A percentile compares a stretch with the other conserved stretches of the same genome.
Evolutionary conservation across 2,888 invertebrate genomes (phyloP).

Genomic region (Mycalesis mineus): DNA sequence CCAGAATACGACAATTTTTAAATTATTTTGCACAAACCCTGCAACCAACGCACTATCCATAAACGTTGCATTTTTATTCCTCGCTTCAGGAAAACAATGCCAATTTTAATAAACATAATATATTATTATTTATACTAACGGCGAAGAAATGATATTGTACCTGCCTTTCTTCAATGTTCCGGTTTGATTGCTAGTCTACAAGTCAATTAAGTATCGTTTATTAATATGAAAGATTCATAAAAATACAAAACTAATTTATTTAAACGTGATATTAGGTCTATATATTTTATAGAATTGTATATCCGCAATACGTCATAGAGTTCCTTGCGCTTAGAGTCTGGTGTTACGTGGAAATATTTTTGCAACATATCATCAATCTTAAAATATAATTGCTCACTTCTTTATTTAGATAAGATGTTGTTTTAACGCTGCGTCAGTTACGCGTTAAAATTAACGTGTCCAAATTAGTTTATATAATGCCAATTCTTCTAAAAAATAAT

Average conservation of each 20-base stretch:
- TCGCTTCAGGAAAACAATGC: slow-evolving; percentile 75
- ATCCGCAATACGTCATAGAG: not conserved
- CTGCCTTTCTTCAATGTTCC: slow-evolving; percentile 17
- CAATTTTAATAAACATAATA: slow-evolving; percentile 59
- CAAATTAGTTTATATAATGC: no score
- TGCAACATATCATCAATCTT: not conserved
- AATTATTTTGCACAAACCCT: slow-evolving; percentile 68
- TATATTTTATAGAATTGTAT: not conserved
- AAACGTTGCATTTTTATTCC: slow-evolving; percentile 59
- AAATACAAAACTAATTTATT: not conserved
- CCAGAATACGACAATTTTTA: slow-evolving; percentile 60
- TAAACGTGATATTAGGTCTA: not conserved
- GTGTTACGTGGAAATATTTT: not conserved
- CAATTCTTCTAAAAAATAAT: no score
- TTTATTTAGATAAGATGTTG: no score
- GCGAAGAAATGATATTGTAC: slow-evolving; percentile 13
- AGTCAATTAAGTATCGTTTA: slow-evolving; percentile 7
- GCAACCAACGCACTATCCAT: slow-evolving; percentile 69
- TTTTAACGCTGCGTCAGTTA: no score
- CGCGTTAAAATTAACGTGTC: no score
- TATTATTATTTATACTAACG: slow-evolving; percentile 7
- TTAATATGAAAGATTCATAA: not conserved
- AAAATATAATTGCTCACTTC: no score
- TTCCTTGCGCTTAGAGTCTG: not conserved
- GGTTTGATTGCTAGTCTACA: slow-evolving; percentile 1